Base-by-base conservation (phyloP, 2,113 vertebrate genomes). In the Brachirus orientalis region DNA sequence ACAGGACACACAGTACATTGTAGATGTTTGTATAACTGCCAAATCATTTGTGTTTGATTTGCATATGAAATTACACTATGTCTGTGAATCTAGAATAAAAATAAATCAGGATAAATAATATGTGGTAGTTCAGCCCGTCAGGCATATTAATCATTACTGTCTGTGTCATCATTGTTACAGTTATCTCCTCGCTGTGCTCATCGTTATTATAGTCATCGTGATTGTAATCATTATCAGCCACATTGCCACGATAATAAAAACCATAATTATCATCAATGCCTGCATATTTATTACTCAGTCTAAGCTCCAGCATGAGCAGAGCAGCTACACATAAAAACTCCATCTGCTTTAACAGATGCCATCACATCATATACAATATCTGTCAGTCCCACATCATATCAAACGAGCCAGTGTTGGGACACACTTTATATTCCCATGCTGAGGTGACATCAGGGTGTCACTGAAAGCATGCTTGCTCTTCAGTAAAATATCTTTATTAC, bases 401-500 rank as follows among this genome's bases (percentile, higher is more conserved):
- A 79, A n/a, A 51, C 14, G 10, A 75, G 64, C 78, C 54, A 69
- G 64, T 69, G 76, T 14, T 74, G 79, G 41, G 10, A 55, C 69
- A 41, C 51, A 65, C 22, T 79, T 46, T 67, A 20, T 7, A 12
- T 58, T 43, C 41, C 47, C 16, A 50, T 61, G 38, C 65, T 65
- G 46, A 64, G 58, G 36, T 77, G 68, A 86, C 72, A 71, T 75
- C 74, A 72, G n/a, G 19, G 62, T 33, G 35, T 66, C 38, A 17
- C 22, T 53, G 28, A 57, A 54, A 60, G 37, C 28, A 16, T 46
- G 37, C 43, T 37, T 33, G 37, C 56, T 52, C 36, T 20, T 51
- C 60, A 75, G 36, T 67, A 66, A 81, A 69, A 64, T 10, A 22
- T 57, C 38, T 83, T 80, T 75, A 83, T 76, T 43, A 12, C 35